A percentile compares a stretch with the other conserved stretches of the same genome.
Evolutionary conservation across 2,888 invertebrate species (phyloP).

Genomic region (Pheosia gnoma): DNA sequence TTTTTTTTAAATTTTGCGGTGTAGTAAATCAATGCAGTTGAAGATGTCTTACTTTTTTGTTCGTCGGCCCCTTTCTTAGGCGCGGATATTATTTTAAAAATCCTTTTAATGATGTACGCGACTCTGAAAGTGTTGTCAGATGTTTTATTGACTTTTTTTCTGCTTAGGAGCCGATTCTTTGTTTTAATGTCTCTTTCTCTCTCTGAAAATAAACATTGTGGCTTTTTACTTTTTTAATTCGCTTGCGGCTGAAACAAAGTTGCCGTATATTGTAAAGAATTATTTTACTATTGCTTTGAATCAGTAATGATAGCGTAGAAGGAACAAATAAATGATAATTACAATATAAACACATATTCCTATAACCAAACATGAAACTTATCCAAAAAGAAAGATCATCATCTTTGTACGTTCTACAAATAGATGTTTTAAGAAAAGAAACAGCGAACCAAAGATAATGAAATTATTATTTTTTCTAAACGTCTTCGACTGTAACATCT

Average conservation of each 20-base stretch:
- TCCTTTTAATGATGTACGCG: slow-evolving; percentile 67
- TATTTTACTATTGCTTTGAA: not conserved
- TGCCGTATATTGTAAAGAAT: not conserved
- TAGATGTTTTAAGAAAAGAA: slow-evolving; percentile 10
- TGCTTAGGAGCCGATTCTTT: slow-evolving; percentile 33
- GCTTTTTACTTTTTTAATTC: slow-evolving; percentile 8
- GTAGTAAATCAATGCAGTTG: slow-evolving; percentile 72
- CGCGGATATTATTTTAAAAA: slow-evolving; percentile 63
- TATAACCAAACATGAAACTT: too few relatives aligned
- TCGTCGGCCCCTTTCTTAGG: slow-evolving; percentile 53
- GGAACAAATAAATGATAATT: too few relatives aligned
- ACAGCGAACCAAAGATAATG: slow-evolving; percentile 43
- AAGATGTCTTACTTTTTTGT: slow-evolving; percentile 59
- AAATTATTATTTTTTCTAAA: slow-evolving; percentile 58
- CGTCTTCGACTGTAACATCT: slow-evolving; percentile 69
- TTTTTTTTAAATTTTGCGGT: slow-evolving; percentile 44
- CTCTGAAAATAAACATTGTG: slow-evolving; percentile 27
- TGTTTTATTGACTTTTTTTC: slow-evolving; percentile 39
- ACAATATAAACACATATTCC: too few relatives aligned
- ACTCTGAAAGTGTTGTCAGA: slow-evolving; percentile 43
- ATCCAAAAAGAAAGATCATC: too few relatives aligned
- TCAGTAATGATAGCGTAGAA: too few relatives aligned
- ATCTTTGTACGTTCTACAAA: too few relatives aligned
- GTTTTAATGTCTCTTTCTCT: slow-evolving; percentile 14
- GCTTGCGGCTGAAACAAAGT: slow-evolving; percentile 3